Conservation (phyloP, 2,113 vertebrate genomes). For the Danionella cerebrum region DNA sequence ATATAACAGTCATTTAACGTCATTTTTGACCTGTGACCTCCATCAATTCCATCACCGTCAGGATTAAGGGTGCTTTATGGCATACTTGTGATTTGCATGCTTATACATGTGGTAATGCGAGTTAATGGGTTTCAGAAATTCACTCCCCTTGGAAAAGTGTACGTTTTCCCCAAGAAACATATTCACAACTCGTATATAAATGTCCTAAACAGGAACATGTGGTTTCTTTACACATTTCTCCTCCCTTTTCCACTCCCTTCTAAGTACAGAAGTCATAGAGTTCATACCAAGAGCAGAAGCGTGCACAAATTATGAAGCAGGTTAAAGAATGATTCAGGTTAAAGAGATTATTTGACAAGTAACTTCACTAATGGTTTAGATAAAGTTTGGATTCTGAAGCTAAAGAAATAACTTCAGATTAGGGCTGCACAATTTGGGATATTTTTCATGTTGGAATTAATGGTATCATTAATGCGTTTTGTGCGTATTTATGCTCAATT, state of each 20-base stretch:
- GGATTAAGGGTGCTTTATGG: background rate
- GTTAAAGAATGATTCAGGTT: too few species aligned
- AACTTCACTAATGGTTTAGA: too few species aligned
- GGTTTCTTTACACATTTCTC: background rate
- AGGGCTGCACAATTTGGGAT: too few species aligned
- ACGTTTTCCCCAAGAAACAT: background rate
- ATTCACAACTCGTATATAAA: background rate
- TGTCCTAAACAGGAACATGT: background rate
- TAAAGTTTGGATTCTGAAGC: too few species aligned
- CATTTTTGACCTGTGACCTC: background rate
- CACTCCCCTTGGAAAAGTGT: background rate
- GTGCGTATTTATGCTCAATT: too few species aligned
- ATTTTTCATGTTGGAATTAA: too few species aligned
- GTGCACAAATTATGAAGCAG: background rate
- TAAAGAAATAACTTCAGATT: too few species aligned
- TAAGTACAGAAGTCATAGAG: background rate
- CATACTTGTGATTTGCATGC: background rate
- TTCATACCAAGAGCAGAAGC: background rate
- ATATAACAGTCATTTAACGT: background rate
- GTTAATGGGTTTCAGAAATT: background rate
- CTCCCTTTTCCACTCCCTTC: background rate
- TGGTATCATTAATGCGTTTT: too few species aligned
- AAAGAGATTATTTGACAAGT: too few species aligned
- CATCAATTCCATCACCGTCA: background rate
- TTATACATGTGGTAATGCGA: background rate